Conservation (phyloP, 2,113 vertebrate genomes). For the Microcebus tavaratra region DNA sequence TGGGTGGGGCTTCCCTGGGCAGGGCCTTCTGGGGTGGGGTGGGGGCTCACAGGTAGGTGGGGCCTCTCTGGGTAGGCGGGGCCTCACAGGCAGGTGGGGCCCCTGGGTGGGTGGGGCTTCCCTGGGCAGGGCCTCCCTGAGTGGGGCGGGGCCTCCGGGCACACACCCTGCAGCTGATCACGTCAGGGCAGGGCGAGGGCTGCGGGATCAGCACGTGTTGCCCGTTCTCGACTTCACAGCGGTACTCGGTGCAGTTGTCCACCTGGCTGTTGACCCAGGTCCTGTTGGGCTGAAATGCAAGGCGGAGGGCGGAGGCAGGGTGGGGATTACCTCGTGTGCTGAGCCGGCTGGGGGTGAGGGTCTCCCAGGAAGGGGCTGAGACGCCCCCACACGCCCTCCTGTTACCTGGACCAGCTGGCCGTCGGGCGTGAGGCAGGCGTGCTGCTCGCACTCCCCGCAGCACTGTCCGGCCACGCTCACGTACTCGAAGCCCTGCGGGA, state of each 20-base stretch:
- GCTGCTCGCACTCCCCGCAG: conserved; percentile 89
- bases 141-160: accelerated
- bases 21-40: too few species aligned
- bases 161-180: conserved; percentile 59
- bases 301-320: background rate
- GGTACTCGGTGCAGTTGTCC: conserved; percentile 88
- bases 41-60: too few species aligned
- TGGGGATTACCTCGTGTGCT: accelerated
- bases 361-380: background rate
- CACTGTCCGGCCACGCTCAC: conserved; percentile 78
- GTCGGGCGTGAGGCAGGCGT: conserved; percentile 76
- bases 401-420: conserved; percentile 68
- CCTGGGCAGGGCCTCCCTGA: too few species aligned
- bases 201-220: conserved; percentile 57
- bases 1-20: too few species aligned
- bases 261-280: conserved; percentile 68
- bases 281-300: conserved; percentile 82
- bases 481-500: conserved; percentile 86
- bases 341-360: background rate
- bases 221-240: conserved; percentile 82
- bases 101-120: too few species aligned
- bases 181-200: conserved; percentile 29
- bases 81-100: too few species aligned
- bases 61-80: background rate
- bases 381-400: accelerated